Percentiles rank a stretch among this genome's conserved stretches.
phyloP scores from a whole-genome alignment of 2,888 invertebrate genomes.

The Osmoderma eremita region DNA sequence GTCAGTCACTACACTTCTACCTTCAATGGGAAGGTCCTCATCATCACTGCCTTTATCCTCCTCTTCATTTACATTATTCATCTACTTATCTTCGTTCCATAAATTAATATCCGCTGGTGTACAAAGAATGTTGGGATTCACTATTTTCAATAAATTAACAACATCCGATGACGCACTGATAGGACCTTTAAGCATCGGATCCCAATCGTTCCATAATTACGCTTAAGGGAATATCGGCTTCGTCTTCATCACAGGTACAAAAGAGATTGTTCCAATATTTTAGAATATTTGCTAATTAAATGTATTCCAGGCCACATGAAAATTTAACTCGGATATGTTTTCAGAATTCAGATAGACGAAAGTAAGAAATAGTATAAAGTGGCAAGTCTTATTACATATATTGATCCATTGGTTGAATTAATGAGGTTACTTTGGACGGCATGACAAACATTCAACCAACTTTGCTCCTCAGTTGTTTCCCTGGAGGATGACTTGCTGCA shows the following conservation, averaged over 20 bases:
- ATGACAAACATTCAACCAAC: slow-evolving; percentile 40
- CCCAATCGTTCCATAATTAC: not conserved
- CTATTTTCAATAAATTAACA: too few relatives aligned
- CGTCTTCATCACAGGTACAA: not conserved
- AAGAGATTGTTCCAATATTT: slow-evolving; percentile 13
- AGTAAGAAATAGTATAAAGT: slow-evolving; percentile 37
- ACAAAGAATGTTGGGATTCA: too few relatives aligned
- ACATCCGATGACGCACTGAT: too few relatives aligned
- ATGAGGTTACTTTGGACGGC: slow-evolving; percentile 42
- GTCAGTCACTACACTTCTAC: not conserved
- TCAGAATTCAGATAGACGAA: slow-evolving; percentile 14
- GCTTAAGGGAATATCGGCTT: not conserved
- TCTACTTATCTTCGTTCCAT: not conserved
- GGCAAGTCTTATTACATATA: slow-evolving; percentile 36
- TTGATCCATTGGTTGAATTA: slow-evolving; percentile 44
- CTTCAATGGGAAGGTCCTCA: not conserved
- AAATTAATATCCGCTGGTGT: too few relatives aligned
- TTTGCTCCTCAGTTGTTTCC: slow-evolving; percentile 8
- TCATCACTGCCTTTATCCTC: too few relatives aligned
- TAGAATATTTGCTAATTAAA: not conserved
- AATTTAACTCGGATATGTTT: slow-evolving; percentile 13
- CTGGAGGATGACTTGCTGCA: slow-evolving; percentile 5
- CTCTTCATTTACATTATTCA: not conserved
- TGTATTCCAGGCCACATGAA: not conserved
- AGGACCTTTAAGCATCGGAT: too few relatives aligned